Evolutionary conservation across 2,888 invertebrate genomes (phyloP).

Genomic region (Galerucella pusilla): DNA sequence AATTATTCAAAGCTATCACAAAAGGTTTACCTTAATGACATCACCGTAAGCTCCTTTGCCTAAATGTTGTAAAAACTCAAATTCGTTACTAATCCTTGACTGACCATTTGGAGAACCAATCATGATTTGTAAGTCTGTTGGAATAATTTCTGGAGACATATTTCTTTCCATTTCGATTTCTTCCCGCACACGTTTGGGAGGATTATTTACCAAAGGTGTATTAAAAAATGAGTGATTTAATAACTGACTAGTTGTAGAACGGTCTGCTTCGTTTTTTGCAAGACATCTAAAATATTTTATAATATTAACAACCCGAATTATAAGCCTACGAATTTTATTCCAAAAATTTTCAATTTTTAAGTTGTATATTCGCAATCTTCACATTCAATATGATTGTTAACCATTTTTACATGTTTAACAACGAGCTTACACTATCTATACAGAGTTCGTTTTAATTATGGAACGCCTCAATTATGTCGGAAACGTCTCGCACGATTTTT

Average conservation of each 20-base stretch:
- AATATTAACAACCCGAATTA: not conserved
- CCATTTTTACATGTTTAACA: too few species aligned
- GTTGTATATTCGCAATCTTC: too few species aligned
- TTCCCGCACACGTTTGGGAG: slow-evolving; percentile 62
- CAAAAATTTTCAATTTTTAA: too few species aligned
- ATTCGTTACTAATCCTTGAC: slow-evolving; percentile 83
- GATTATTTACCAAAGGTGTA: slow-evolving; percentile 65
- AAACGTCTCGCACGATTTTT: too few species aligned
- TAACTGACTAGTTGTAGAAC: slow-evolving; percentile 82
- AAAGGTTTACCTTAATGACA: slow-evolving; percentile 82
- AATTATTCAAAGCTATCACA: not conserved
- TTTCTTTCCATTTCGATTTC: slow-evolving; percentile 46
- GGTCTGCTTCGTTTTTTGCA: slow-evolving; percentile 75
- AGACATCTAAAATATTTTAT: slow-evolving; percentile 70
- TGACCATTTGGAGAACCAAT: slow-evolving; percentile 64
- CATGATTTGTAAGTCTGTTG: slow-evolving; percentile 51
- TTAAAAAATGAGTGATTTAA: slow-evolving; percentile 77
- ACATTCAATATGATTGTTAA: too few species aligned
- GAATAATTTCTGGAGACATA: slow-evolving; percentile 58
- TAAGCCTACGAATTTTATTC: too few species aligned
- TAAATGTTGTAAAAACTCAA: slow-evolving; percentile 82
- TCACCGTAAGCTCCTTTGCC: slow-evolving; percentile 97
- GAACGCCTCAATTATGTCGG: too few species aligned
- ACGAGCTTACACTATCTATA: too few species aligned
- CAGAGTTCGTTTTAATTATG: too few species aligned